Conservation (phyloP, 2,113 vertebrate species). For the Nycticebus coucang region DNA sequence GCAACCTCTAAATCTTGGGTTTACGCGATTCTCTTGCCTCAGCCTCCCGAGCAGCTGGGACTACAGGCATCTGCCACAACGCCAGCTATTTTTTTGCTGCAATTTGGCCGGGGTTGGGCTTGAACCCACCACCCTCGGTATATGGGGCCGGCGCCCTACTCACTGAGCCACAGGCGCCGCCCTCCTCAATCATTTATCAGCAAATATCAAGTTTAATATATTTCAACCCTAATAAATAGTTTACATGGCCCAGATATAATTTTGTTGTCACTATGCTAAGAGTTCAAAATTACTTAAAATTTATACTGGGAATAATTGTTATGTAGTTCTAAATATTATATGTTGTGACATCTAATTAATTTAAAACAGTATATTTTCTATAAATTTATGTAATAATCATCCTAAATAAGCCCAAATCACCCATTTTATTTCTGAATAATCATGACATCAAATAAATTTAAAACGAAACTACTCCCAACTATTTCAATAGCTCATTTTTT, state of each 20-base stretch:
- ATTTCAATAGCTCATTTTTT: background rate
- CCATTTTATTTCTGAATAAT: background rate
- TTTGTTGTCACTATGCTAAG: background rate
- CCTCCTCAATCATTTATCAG: background rate
- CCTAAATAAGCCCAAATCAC: background rate
- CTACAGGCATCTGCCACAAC: too few relatives aligned
- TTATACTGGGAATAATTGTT: background rate
- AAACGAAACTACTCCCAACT: background rate
- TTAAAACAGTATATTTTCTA: background rate
- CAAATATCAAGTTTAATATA: background rate
- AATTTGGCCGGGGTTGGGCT: too few relatives aligned
- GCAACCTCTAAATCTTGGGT: too few relatives aligned
- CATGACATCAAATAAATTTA: background rate
- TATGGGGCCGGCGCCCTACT: too few relatives aligned
- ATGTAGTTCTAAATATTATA: background rate
- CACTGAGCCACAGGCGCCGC: too few relatives aligned
- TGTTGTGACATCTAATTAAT: background rate
- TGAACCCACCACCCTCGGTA: too few relatives aligned
- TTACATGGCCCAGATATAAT: background rate
- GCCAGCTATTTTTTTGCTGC: too few relatives aligned
- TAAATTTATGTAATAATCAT: background rate
- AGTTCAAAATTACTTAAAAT: background rate
- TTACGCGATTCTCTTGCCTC: too few relatives aligned
- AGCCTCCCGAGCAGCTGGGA: too few relatives aligned
- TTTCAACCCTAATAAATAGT: background rate